phyloP scores from a whole-genome alignment of 2,797 vertebrate species.

The Chloroceryle inda region DNA sequence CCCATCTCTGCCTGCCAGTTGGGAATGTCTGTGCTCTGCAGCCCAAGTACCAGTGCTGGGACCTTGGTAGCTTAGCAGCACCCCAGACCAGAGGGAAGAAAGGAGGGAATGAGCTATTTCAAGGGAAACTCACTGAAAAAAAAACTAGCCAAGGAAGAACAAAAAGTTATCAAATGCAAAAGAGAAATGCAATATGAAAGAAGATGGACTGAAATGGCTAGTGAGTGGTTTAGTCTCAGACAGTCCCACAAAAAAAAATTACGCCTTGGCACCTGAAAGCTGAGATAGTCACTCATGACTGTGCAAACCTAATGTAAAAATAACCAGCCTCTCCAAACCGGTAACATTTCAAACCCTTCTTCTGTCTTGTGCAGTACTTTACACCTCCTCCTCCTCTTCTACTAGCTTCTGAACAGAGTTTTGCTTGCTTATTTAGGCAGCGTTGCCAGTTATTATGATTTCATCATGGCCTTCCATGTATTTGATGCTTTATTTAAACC shows the following conservation, averaged over 20 bases:
- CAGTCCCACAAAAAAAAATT: neutral
- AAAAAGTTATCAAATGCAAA: neutral
- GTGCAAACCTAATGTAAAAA: neutral
- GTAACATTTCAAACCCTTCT: neutral
- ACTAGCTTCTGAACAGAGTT: neutral
- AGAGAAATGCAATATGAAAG: neutral
- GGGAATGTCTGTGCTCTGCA: neutral
- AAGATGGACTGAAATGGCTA: neutral
- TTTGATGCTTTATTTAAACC: constrained; percentile 62
- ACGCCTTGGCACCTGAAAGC: neutral
- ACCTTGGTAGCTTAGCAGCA: neutral
- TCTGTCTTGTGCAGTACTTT: neutral
- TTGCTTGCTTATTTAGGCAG: neutral
- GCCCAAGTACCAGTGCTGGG: neutral
- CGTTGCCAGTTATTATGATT: neutral
- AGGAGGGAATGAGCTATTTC: neutral
- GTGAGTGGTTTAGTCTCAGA: neutral
- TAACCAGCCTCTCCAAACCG: neutral
- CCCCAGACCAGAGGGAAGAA: neutral
- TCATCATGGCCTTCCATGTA: neutral
- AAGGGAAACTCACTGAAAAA: neutral
- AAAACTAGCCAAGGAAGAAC: neutral
- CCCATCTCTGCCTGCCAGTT: neutral
- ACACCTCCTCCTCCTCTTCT: neutral
- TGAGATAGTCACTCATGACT: neutral